Evolutionary conservation across 2,113 vertebrate species (phyloP).

Genomic region (Caranx melampygus): DNA sequence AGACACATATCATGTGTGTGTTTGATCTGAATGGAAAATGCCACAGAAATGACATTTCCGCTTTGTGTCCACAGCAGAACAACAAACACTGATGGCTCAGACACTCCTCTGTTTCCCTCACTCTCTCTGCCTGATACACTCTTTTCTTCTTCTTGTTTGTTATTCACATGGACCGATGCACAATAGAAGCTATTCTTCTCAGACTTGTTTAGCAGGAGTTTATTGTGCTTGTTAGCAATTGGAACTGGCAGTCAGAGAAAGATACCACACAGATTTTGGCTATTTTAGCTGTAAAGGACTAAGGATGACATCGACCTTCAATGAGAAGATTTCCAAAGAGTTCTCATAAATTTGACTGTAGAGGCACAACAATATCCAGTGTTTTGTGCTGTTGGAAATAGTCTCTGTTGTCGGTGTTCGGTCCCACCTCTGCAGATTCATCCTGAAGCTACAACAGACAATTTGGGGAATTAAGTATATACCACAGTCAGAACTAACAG

Average conservation of each 20-base stretch:
- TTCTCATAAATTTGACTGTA: neutral
- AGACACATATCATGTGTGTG: neutral
- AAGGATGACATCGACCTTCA: slow-evolving; percentile 23
- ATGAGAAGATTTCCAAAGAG: slow-evolving; percentile 23
- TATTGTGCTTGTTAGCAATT: slow-evolving; percentile 27
- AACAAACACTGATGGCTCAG: slow-evolving; percentile 1
- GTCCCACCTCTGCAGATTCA: neutral
- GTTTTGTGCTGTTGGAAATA: neutral
- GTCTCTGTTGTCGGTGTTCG: neutral
- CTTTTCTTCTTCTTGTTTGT: neutral
- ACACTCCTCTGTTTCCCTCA: neutral
- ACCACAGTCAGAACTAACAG: too few species aligned
- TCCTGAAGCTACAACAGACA: neutral
- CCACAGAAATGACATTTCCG: slow-evolving; percentile 31
- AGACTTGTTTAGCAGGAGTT: slow-evolving; percentile 1
- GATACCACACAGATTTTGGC: slow-evolving; percentile 24
- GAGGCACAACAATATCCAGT: neutral
- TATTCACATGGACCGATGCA: neutral
- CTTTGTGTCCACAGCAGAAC: slow-evolving; percentile 1
- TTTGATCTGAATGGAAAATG: slow-evolving; percentile 30
- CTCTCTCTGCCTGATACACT: neutral
- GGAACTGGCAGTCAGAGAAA: slow-evolving; percentile 31
- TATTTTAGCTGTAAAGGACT: slow-evolving; percentile 29
- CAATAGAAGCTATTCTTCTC: slow-evolving; percentile 2
- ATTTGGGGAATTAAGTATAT: too few species aligned